Conservation (phyloP, 2,797 vertebrate genomes). For the Rhyacichthys aspro region DNA sequence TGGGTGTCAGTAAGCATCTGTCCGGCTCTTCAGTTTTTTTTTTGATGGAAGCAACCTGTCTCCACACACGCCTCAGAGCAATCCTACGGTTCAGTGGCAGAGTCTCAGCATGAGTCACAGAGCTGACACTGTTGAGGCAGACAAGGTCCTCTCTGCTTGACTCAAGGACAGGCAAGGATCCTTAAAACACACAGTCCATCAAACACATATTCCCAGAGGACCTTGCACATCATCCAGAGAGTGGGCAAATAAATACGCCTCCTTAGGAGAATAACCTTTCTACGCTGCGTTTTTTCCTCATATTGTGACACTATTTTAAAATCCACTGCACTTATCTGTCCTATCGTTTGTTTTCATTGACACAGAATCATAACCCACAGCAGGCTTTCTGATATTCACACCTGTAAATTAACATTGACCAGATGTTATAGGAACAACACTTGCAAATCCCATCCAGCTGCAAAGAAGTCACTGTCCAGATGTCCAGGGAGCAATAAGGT, state of each 20-base stretch:
- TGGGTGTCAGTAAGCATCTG: constrained; percentile 34
- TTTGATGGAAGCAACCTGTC: constrained; percentile 68
- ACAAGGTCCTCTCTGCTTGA: constrained; percentile 55
- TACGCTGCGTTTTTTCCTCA: not conserved
- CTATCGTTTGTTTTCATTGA: too few species aligned
- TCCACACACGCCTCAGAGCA: constrained; percentile 40
- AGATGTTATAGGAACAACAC: constrained; percentile 51
- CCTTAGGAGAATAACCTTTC: constrained; percentile 11
- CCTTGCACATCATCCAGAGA: constrained; percentile 16
- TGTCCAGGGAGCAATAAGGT: constrained; percentile 25
- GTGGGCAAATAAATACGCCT: constrained; percentile 24
- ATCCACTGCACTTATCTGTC: too few species aligned
- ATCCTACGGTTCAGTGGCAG: constrained; percentile 68
- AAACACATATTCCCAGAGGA: constrained; percentile 33
- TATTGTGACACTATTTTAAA: too few species aligned
- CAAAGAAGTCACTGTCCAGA: constrained; percentile 37
- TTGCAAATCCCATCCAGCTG: constrained; percentile 35
- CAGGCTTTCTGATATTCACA: constrained; percentile 3
- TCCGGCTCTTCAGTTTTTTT: constrained; percentile 29
- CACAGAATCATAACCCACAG: too few species aligned
- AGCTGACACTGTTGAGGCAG: constrained; percentile 53
- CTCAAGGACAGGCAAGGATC: constrained; percentile 55
- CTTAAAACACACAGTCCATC: constrained; percentile 35
- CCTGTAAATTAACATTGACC: constrained; percentile 46
- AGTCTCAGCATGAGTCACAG: constrained; percentile 66